Base-by-base conservation (phyloP, 2,113 vertebrate species). In the Sylvicapra grimmia region DNA sequence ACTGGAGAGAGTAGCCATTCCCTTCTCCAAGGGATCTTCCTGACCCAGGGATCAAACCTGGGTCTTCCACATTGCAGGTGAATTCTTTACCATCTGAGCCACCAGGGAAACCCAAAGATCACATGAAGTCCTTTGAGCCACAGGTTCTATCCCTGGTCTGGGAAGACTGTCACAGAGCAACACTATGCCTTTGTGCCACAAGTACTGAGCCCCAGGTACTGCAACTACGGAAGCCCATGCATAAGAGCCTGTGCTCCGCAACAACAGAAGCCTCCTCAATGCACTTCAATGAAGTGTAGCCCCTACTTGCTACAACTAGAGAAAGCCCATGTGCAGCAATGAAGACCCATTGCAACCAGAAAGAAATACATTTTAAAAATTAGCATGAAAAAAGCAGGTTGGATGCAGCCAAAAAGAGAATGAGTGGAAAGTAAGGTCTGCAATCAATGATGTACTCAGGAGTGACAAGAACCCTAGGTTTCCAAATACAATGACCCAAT, bases 241-340 rank as follows among this genome's bases (percentile, higher is more conserved):
- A 0, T 23, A 44, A 75, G 36, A 44, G 11, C 23, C 36, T 75
- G 36, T 13, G 36, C 21, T 25, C 21, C 1, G 0, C 19, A 23
- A 75, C 36, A 44, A 14, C 10, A 25, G 72, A 75, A 75, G 21
- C 72, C 36, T 75, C 72, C 36, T 25, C 36, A 25, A 14, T 44
- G 21, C 11, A 75, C 21, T 44, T 6, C 72, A 44, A 4, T 75
- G 11, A 75, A 75, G 72, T 25, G 72, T 75, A 75, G 36, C 36
- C 21, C 36, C 36, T 0, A 1, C 72, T 44, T 2, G 6, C 72
- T 77, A 77, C 36, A 77, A 44, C 12, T 77, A 44, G 3, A 77
- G 36, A 77, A 40, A 77, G 36, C 12, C 36, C 36, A 77, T 14
- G 36, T 40, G 72, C 36, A 14, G 36, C 11, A 77, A 77, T 77